phyloP scores from a whole-genome alignment of 1,140 invertebrate genomes.

The Eumaeus atala region DNA sequence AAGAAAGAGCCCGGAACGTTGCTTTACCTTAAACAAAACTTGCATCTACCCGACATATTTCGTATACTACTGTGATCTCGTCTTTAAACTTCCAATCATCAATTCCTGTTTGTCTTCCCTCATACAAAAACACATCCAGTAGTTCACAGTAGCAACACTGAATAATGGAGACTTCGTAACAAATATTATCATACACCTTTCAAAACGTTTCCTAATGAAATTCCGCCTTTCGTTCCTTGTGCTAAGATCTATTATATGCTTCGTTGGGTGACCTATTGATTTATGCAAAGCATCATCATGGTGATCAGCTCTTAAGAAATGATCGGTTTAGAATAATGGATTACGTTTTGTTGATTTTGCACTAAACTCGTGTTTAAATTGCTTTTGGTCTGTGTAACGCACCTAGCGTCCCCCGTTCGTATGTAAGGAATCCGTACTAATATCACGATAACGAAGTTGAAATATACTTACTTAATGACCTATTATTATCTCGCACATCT shows the following conservation, averaged over 20 bases:
- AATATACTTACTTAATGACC: no score
- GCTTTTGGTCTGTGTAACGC: background rate
- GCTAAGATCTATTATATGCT: background rate
- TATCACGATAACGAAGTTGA: no score
- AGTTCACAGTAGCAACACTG: constrained; percentile 49
- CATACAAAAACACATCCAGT: constrained; percentile 27
- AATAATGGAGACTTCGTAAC: constrained; percentile 26
- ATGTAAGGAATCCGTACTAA: no score
- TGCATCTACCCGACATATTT: background rate
- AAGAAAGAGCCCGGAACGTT: no score
- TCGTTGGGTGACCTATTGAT: constrained; percentile 20
- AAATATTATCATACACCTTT: constrained; percentile 19
- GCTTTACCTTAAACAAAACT: no score
- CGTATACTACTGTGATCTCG: background rate
- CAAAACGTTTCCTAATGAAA: background rate
- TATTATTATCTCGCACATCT: no score
- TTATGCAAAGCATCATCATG: constrained; percentile 25
- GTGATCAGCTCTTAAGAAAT: constrained; percentile 35
- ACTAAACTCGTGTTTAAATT: background rate
- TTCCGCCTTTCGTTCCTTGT: background rate
- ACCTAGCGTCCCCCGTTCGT: no score
- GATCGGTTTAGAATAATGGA: constrained; percentile 14
- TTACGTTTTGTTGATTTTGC: constrained; percentile 12
- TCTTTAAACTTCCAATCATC: background rate
- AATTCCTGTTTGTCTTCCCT: constrained; percentile 6